Conservation (phyloP, 2,797 vertebrate genomes). For the Mus minutoides region DNA sequence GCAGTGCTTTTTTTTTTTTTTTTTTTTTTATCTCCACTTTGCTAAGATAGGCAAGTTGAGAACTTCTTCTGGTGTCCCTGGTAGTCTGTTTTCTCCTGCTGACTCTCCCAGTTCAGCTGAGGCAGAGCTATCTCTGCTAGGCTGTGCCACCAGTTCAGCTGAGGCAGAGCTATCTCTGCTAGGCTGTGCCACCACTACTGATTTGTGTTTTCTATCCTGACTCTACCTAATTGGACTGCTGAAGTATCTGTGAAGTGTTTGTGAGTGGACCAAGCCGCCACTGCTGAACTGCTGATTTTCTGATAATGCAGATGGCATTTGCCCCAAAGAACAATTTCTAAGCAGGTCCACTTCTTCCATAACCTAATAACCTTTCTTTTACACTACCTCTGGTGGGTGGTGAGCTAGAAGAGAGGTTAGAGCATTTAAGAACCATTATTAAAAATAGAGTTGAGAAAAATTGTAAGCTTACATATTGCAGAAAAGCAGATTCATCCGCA, state of each 20-base stretch:
- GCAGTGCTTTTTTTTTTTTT: not conserved
- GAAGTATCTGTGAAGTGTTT: not conserved
- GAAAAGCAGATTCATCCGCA: slow-evolving; percentile 95
- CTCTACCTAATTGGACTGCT: not conserved
- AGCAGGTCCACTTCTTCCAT: not conserved
- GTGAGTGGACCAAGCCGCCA: not conserved
- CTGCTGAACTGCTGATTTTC: not conserved
- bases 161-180: not conserved
- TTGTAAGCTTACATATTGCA: slow-evolving; percentile 89
- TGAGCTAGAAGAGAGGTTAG: not conserved
- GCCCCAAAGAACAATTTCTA: not conserved
- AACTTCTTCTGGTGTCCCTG: not conserved
- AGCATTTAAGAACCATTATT: not conserved
- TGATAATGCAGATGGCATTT: not conserved
- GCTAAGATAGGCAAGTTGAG: not conserved
- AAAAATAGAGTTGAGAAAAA: not conserved
- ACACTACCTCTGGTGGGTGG: not conserved
- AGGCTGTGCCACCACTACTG: not conserved
- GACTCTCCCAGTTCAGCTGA: not conserved
- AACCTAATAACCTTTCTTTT: not conserved
- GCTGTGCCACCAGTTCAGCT: not conserved
- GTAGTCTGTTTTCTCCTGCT: not conserved
- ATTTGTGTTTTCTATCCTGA: not conserved
- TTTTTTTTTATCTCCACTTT: not conserved
- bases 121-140: not conserved